Percentiles rank a stretch among this genome's conserved stretches.
phyloP scores from a whole-genome alignment of 2,888 invertebrate genomes.

The Orchesellides sinensis region DNA sequence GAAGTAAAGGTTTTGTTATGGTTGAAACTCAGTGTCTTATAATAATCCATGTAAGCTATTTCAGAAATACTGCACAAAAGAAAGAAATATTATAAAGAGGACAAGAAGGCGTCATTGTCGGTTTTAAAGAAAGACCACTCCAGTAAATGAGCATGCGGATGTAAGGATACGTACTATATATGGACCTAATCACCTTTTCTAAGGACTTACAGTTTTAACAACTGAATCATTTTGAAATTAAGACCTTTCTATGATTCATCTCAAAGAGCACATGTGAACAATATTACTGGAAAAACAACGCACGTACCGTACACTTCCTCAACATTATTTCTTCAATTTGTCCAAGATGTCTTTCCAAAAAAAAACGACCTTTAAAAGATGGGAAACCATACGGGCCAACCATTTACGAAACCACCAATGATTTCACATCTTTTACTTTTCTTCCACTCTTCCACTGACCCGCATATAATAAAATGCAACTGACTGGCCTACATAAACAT shows the following conservation, averaged over 20 bases:
- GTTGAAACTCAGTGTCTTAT: too few species aligned
- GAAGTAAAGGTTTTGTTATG: constrained; percentile 66
- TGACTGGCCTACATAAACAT: constrained; percentile 49
- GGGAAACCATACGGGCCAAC: constrained; percentile 32
- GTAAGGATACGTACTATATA: too few species aligned
- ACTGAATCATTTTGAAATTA: constrained; percentile 26
- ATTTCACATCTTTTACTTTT: constrained; percentile 40
- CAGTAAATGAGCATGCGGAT: too few species aligned
- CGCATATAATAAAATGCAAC: constrained; percentile 64
- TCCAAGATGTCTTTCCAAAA: constrained; percentile 30
- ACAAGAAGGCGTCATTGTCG: too few species aligned
- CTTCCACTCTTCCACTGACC: constrained; percentile 48
- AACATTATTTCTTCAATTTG: constrained; percentile 14
- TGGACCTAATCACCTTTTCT: too few species aligned
- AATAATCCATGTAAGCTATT: too few species aligned
- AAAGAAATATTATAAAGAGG: too few species aligned
- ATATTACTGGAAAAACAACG: constrained; percentile 17
- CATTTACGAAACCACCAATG: constrained; percentile 48
- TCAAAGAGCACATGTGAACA: not conserved
- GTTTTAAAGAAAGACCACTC: too few species aligned
- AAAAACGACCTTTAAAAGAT: not conserved
- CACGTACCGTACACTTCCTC: not conserved
- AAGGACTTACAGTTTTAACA: too few species aligned
- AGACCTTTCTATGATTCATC: constrained; percentile 25
- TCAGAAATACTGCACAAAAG: too few species aligned